Evolutionary conservation across 2,797 vertebrate genomes (phyloP), one percentile per base, ranked within the genome.

Genomic region (Gobio occitaniae): DNA sequence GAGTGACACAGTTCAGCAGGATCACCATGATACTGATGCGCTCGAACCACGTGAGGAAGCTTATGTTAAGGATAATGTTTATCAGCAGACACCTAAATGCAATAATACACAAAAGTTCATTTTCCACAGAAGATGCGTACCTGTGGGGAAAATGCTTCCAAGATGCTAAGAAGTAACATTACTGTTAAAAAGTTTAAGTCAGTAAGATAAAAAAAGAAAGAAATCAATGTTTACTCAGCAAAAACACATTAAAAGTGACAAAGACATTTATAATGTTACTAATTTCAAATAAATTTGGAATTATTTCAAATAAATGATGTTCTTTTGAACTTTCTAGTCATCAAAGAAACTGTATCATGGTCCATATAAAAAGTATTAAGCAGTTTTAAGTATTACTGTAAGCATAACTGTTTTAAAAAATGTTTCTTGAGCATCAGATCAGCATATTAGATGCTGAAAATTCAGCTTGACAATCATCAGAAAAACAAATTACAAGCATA

Each of bases 11-110:
- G 95, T 99, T 99, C 82, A 99, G 95, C 89, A 99, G 94, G 93
- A 99, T 99, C 91, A 99, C 97, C 96, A 99, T 96, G 96, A 99
- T 99, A 93, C 98, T 99, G 89, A 99, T 93, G 89, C 97, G 97
- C 91, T 99, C 98, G 41, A 99, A 99, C 98, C 98, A 99, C 7
- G 98, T 99, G 86, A 83, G 44, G 88, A 87, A 38, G 61, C 17
- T 21, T 41, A 68, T 54, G 91, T 96, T 92, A 96, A 96, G 94
- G 94, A 38, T 41, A 93, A 84, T 29, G 6, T 50, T 71, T 36
- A 63, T 71, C 41, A 38, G 47, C 65, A 83, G 66, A 78, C n/a
- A 59, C 19, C 4, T 48, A 32, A 78, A 44, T 8, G 11, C 12
- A 78, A n/a, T 13, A 41, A 66, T 38, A 66, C 52, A 82, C 52